These are phyloP conservation scores for Chaetodon trifascialis DNA, from an alignment of 2,113 vertebrate genomes.

Conservation along the genomic window DNA sequence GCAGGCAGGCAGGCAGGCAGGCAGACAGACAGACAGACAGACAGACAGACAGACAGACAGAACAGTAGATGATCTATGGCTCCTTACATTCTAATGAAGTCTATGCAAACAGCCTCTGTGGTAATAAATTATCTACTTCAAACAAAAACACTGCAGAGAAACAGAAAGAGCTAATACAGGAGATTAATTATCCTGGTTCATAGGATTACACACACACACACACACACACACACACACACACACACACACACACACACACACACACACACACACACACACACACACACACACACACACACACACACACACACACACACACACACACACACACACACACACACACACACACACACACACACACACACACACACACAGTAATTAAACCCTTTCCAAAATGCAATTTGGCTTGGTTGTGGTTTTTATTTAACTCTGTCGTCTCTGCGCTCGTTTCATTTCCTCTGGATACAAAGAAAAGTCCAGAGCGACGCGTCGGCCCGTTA, in stretches of 20 bases:
- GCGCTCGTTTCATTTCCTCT: not conserved
- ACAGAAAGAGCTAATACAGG: constrained; percentile 48
- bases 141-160: constrained; percentile 65
- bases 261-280: constrained; percentile 43
- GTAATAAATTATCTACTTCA: constrained; percentile 68
- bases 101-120: constrained; percentile 52
- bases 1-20: not conserved
- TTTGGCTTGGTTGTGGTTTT: constrained; percentile 22
- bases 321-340: too few species aligned
- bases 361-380: constrained; percentile 39
- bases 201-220: constrained; percentile 45
- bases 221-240: constrained; percentile 45
- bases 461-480: not conserved
- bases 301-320: too few species aligned
- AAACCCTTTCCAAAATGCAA: constrained; percentile 27
- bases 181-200: constrained; percentile 65
- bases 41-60: not conserved
- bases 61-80: constrained; percentile 13
- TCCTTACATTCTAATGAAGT: constrained; percentile 50
- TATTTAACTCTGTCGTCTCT: constrained; percentile 12
- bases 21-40: not conserved
- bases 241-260: constrained; percentile 35
- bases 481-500: not conserved
- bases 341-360: constrained; percentile 44
- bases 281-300: constrained; percentile 43